Conservation (phyloP, 2,888 invertebrate species). For the Stenurella melanura region DNA sequence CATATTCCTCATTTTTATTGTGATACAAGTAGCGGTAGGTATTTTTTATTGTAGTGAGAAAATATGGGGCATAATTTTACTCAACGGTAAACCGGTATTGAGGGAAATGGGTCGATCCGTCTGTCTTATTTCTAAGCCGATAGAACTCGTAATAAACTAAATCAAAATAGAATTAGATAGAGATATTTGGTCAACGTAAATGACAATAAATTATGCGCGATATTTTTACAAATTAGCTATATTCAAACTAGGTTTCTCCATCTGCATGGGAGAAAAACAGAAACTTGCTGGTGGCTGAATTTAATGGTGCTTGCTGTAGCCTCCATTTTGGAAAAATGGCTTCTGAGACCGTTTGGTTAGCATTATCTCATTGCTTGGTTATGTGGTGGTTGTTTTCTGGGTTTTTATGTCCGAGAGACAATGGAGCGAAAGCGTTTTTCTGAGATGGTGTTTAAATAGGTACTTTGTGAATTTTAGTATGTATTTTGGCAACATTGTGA, state of each 20-base stretch:
- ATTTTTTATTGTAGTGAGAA: constrained; percentile 26
- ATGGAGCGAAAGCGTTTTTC: too few species aligned
- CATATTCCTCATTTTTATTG: constrained; percentile 55
- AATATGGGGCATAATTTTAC: constrained; percentile 38
- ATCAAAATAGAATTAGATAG: constrained; percentile 5
- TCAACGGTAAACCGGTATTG: not conserved
- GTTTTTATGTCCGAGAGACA: too few species aligned
- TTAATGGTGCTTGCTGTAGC: too few species aligned
- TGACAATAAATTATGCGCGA: constrained; percentile 36
- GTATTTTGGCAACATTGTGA: too few species aligned
- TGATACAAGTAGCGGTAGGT: constrained; percentile 52
- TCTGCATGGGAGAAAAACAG: not conserved
- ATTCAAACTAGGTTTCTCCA: not conserved
- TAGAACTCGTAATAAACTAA: not conserved
- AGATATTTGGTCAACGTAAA: constrained; percentile 12
- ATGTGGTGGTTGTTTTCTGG: too few species aligned
- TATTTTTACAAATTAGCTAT: constrained; percentile 25
- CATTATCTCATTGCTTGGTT: too few species aligned
- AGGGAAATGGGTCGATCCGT: not conserved
- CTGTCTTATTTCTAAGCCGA: not conserved
- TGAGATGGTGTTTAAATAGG: too few species aligned
- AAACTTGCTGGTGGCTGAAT: too few species aligned
- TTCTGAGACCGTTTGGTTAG: too few species aligned
- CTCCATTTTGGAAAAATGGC: too few species aligned
- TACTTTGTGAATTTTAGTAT: too few species aligned